Conservation (phyloP, 2,888 invertebrate genomes). For the Coenonympha glycerion region DNA sequence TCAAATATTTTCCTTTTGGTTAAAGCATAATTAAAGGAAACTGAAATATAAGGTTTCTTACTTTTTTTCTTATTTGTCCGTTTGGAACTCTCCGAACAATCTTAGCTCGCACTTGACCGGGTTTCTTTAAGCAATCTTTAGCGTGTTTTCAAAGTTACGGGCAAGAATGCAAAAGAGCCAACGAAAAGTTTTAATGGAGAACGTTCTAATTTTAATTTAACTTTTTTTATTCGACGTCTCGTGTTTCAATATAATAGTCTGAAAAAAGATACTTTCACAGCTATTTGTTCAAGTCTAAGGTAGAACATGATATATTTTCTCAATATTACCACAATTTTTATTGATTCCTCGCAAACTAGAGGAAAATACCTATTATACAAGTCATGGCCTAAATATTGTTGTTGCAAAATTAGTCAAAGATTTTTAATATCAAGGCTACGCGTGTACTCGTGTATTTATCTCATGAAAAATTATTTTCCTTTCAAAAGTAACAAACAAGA, state of each 20-base stretch:
- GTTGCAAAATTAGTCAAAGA: too few species aligned
- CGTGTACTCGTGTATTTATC: too few species aligned
- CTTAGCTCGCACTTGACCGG: conserved; percentile 22
- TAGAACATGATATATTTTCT: neutral
- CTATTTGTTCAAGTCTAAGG: neutral
- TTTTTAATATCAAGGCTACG: conserved; percentile 6
- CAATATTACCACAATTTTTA: too few species aligned
- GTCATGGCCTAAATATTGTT: too few species aligned
- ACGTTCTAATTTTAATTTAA: conserved; percentile 13
- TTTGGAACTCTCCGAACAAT: conserved; percentile 11
- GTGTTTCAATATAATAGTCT: neutral
- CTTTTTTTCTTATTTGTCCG: neutral
- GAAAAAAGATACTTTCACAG: neutral
- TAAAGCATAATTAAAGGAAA: neutral
- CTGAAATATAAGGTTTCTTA: neutral
- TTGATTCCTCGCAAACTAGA: too few species aligned
- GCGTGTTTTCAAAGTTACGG: conserved; percentile 16
- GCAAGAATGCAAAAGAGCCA: conserved; percentile 1
- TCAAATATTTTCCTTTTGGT: too few species aligned
- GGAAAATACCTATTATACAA: too few species aligned
- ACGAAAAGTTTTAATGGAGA: conserved; percentile 13
- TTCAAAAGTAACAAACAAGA: conserved; percentile 2
- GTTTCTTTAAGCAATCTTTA: conserved; percentile 21
- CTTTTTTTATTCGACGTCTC: conserved; percentile 9
- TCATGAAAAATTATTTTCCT: conserved; percentile 12